Conservation (phyloP, 2,888 invertebrate genomes). For the Exephanes ischioxanthus region DNA sequence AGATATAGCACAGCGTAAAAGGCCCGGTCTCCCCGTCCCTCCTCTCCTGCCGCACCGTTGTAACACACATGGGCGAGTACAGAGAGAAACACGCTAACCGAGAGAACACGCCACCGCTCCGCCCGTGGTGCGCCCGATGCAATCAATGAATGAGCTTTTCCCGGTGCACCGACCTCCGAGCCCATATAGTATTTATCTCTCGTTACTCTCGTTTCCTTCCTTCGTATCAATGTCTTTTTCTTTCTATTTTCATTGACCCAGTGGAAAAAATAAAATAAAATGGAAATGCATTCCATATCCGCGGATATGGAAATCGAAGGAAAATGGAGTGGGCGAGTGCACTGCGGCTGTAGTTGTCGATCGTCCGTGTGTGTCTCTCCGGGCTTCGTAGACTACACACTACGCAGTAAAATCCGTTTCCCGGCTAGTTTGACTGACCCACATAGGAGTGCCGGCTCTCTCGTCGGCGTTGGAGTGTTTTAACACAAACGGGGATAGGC, state of each 20-base stretch:
- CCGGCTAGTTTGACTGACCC: conserved; percentile 64
- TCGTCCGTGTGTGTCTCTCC: conserved; percentile 19
- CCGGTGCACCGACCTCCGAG: conserved; percentile 58
- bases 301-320: conserved; percentile 33
- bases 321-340: background rate
- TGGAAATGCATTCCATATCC: conserved; percentile 14
- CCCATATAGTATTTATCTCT: conserved; percentile 56
- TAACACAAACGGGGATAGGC: conserved; percentile 22
- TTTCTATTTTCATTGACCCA: conserved; percentile 38
- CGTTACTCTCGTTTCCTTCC: conserved; percentile 50
- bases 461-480: conserved; percentile 41
- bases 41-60: conserved; percentile 33
- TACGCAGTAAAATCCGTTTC: conserved; percentile 63
- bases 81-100: conserved; percentile 59
- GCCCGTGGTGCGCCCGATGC: conserved; percentile 70
- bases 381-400: background rate
- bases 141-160: conserved; percentile 82
- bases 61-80: conserved; percentile 27
- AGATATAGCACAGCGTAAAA: conserved; percentile 28
- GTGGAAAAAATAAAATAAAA: conserved; percentile 11
- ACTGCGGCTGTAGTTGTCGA: background rate
- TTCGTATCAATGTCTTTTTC: conserved; percentile 25
- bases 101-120: conserved; percentile 62
- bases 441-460: conserved; percentile 47
- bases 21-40: background rate